phyloP scores from a whole-genome alignment of 2,888 invertebrate genomes.

The Seira musarum region DNA sequence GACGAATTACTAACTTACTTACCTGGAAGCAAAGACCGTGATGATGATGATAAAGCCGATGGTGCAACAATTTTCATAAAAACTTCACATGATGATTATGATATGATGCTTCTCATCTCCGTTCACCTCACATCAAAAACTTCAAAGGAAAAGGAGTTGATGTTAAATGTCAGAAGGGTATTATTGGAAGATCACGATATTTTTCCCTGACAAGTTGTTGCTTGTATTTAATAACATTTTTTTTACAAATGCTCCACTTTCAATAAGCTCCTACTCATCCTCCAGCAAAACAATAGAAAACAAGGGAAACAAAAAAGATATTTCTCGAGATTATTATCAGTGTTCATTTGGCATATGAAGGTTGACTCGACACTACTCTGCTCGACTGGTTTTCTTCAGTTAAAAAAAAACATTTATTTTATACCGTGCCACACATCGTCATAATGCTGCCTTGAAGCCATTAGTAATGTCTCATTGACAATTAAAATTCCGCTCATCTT shows the following conservation, averaged over 20 bases:
- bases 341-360: no score
- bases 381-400: no score
- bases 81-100: no score
- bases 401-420: no score
- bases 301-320: not conserved
- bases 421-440: no score
- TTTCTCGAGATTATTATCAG: no score
- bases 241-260: not conserved
- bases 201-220: conserved; percentile 40
- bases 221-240: conserved; percentile 6
- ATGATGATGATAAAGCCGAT: not conserved
- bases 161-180: conserved; percentile 50
- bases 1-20: not conserved
- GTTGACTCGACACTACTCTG: no score
- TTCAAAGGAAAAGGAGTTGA: conserved; percentile 39
- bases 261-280: not conserved
- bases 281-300: not conserved
- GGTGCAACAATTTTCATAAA: not conserved
- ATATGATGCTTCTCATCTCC: no score
- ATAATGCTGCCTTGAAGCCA: no score
- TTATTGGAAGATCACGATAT: conserved; percentile 56
- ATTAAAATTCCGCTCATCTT: no score
- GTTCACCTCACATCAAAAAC: not conserved
- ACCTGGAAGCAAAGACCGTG: not conserved
- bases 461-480: no score